These are phyloP conservation scores for Agrenia bidenticulata DNA, from an alignment of 2,888 invertebrate genomes.

Conservation along the genomic window DNA sequence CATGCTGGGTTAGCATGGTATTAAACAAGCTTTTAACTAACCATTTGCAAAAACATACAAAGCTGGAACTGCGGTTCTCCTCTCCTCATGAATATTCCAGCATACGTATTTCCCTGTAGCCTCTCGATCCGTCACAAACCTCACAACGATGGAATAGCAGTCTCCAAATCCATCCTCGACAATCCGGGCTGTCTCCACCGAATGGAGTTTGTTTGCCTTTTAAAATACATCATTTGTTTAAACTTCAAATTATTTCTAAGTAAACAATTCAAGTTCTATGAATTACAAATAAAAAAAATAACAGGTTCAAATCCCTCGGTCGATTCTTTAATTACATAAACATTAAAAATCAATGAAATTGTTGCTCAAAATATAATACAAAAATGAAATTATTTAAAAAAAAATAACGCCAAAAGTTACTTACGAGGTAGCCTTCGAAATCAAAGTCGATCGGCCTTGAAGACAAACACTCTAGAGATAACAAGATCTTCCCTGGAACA, in stretches of 20 bases:
- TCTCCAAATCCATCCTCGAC: constrained; percentile 20
- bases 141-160: constrained; percentile 36
- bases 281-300: too few relatives aligned
- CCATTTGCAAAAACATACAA: constrained; percentile 42
- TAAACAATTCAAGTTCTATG: too few relatives aligned
- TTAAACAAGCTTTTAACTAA: too few relatives aligned
- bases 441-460: constrained; percentile 37
- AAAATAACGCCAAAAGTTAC: too few relatives aligned
- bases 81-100: constrained; percentile 26
- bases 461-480: constrained; percentile 34
- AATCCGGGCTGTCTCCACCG: constrained; percentile 32
- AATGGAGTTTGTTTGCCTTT: constrained; percentile 38
- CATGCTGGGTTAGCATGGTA: too few relatives aligned
- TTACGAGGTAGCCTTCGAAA: constrained; percentile 44
- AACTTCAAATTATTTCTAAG: too few relatives aligned
- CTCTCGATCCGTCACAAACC: constrained; percentile 34
- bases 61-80: constrained; percentile 17
- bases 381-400: too few relatives aligned
- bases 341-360: too few relatives aligned
- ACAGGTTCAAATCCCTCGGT: too few relatives aligned
- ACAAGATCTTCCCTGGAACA: constrained; percentile 36
- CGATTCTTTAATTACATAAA: too few relatives aligned
- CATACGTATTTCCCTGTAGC: constrained; percentile 41
- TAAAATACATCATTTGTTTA: too few relatives aligned
- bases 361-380: too few relatives aligned